A percentile compares a stretch with the other conserved stretches of the same genome.
Evolutionary conservation across 2,113 vertebrate genomes (phyloP).

Genomic region (Scortum barcoo): DNA sequence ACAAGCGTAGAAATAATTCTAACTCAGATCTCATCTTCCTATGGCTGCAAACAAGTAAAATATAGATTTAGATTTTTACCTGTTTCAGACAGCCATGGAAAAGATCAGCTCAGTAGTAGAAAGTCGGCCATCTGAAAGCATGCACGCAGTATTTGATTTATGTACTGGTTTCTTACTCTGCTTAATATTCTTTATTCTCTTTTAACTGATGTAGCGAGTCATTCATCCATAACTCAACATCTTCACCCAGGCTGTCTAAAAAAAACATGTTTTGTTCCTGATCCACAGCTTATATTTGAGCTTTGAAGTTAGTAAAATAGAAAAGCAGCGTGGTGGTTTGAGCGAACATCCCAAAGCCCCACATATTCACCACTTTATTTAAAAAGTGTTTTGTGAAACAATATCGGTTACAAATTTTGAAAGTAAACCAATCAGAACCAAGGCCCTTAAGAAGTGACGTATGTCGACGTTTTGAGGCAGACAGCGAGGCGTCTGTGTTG

Average conservation of each 20-base stretch:
- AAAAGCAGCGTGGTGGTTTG: not conserved
- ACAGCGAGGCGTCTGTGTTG: slow-evolving; percentile 18
- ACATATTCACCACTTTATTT: not conserved
- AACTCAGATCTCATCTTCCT: not conserved
- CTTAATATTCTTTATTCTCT: slow-evolving; percentile 10
- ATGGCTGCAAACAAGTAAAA: slow-evolving; percentile 22
- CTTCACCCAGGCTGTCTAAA: not conserved
- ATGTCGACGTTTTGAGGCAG: slow-evolving; percentile 11
- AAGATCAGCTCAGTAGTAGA: not conserved
- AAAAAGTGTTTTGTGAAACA: not conserved
- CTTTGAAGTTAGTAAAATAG: slow-evolving; percentile 18
- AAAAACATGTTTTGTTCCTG: slow-evolving; percentile 38
- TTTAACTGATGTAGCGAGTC: slow-evolving; percentile 18
- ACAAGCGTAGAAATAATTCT: not conserved
- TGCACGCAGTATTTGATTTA: slow-evolving; percentile 9
- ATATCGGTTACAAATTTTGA: slow-evolving; percentile 11
- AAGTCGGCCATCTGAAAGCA: not conserved
- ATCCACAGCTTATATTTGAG: slow-evolving; percentile 8
- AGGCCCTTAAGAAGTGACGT: not conserved
- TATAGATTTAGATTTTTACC: not conserved
- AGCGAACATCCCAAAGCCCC: not conserved
- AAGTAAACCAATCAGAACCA: not conserved
- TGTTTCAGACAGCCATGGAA: slow-evolving; percentile 24
- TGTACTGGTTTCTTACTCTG: not conserved
- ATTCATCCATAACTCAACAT: slow-evolving; percentile 8